phyloP scores from a whole-genome alignment of 2,888 invertebrate genomes.

The Tipula helvola region DNA sequence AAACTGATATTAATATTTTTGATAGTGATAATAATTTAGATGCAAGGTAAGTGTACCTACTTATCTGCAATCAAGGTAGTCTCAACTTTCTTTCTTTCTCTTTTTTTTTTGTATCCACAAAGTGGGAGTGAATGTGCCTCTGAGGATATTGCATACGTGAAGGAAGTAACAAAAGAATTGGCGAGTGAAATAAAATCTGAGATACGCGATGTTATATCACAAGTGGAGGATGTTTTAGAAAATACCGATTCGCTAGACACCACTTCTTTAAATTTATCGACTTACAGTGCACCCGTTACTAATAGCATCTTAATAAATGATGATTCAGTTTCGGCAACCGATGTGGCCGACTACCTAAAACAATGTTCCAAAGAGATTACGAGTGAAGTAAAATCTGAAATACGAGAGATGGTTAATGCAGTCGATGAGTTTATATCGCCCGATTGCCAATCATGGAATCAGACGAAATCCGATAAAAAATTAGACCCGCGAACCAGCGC shows the following conservation, averaged over 20 bases:
- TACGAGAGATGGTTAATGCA: slow-evolving; percentile 57
- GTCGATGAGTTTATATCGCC: slow-evolving; percentile 56
- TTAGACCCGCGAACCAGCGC: neutral
- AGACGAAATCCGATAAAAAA: slow-evolving; percentile 8
- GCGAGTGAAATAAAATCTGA: slow-evolving; percentile 73
- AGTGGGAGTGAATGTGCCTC: neutral
- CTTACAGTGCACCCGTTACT: slow-evolving; percentile 5
- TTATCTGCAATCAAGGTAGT: no score
- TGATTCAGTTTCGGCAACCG: slow-evolving; percentile 59
- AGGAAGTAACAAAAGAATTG: slow-evolving; percentile 64
- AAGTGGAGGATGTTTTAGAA: slow-evolving; percentile 65
- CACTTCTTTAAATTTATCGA: slow-evolving; percentile 19
- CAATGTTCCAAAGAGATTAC: slow-evolving; percentile 68
- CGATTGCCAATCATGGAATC: slow-evolving; percentile 23
- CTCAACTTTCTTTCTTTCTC: no score
- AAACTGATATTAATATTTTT: slow-evolving; percentile 54
- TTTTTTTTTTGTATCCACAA: no score
- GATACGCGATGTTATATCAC: slow-evolving; percentile 65
- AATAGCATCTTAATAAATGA: neutral
- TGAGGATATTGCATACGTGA: slow-evolving; percentile 61
- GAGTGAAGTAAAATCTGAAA: slow-evolving; percentile 65
- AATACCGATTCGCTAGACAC: slow-evolving; percentile 50
- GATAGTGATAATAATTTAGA: slow-evolving; percentile 10
- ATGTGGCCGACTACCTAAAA: slow-evolving; percentile 65
- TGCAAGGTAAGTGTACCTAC: neutral